A percentile compares a stretch with the other conserved stretches of the same genome.
phyloP scores from a whole-genome alignment of 1,140 invertebrate species.

The Drosophila trapezifrons region DNA sequence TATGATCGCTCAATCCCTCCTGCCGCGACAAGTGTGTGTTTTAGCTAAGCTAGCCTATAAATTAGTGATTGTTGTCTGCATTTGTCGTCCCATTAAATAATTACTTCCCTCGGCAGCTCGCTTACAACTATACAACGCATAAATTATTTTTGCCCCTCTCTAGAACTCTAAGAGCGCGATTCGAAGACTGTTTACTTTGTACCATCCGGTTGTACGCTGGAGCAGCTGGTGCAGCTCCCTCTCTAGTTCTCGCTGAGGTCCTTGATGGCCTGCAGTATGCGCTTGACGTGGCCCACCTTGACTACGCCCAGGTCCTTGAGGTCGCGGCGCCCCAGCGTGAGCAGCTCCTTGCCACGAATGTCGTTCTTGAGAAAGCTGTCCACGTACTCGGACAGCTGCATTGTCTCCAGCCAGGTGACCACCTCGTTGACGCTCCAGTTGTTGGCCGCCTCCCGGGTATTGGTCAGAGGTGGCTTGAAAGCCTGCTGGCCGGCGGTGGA shows the following conservation, averaged over 20 bases:
- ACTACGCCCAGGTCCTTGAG: conserved; percentile 95
- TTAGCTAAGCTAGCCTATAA: conserved; percentile 77
- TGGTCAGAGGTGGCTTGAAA: conserved; percentile 67
- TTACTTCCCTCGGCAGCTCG: conserved; percentile 30
- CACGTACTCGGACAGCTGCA: conserved; percentile 94
- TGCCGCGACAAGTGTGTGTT: conserved; percentile 5
- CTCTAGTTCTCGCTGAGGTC: conserved; percentile 87
- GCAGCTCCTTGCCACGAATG: conserved; percentile 94
- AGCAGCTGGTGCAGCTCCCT: not conserved
- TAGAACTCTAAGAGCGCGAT: conserved; percentile 47
- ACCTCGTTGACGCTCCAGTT: conserved; percentile 90
- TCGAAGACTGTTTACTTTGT: conserved; percentile 67
- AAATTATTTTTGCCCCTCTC: conserved; percentile 8
- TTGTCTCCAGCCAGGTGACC: conserved; percentile 92
- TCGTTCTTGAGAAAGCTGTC: conserved; percentile 95
- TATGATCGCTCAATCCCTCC: not conserved
- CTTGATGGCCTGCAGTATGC: conserved; percentile 95
- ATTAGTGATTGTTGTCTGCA: conserved; percentile 83
- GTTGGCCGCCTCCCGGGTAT: conserved; percentile 81
- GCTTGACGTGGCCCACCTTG: conserved; percentile 97
- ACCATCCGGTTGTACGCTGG: conserved; percentile 44
- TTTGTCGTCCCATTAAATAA: conserved; percentile 49
- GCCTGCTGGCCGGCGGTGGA: conserved; percentile 84
- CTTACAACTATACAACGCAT: conserved; percentile 31
- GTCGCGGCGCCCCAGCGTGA: conserved; percentile 93